A percentile compares a stretch with the other conserved stretches of the same genome.
Evolutionary conservation across 2,797 vertebrate species (phyloP).

Genomic region (Epinephelus awoara): DNA sequence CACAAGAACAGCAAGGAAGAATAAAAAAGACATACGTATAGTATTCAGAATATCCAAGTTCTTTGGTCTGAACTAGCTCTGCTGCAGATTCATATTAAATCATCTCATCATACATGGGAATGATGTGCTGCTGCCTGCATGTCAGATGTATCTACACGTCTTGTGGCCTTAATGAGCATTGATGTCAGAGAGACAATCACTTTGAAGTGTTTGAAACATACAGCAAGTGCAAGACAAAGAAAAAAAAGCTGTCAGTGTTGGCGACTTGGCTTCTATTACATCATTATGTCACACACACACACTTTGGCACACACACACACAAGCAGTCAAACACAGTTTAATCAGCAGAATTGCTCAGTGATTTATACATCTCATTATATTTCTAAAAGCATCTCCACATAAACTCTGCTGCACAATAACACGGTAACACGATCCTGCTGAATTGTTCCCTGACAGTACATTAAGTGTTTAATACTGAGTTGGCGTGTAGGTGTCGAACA

Average conservation of each 20-base stretch:
- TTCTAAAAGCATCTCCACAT: neutral
- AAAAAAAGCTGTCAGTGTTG: neutral
- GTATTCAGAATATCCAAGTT: neutral
- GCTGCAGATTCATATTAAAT: neutral
- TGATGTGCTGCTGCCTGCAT: neutral
- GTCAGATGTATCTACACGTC: neutral
- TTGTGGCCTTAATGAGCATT: conserved; percentile 8
- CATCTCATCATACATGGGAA: neutral
- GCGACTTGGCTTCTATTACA: conserved; percentile 7
- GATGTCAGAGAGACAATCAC: conserved; percentile 14
- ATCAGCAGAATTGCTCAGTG: neutral
- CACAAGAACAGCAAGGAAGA: neutral
- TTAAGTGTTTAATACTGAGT: neutral
- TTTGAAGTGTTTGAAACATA: conserved; percentile 13
- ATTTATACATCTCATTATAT: conserved; percentile 13
- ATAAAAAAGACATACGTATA: neutral
- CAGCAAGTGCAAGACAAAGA: neutral
- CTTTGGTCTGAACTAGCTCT: neutral
- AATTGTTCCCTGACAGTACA: neutral
- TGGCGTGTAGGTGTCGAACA: neutral
- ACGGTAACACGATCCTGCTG: neutral
- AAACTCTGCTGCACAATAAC: neutral
- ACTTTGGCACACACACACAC: neutral
- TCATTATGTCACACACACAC: conserved; percentile 27
- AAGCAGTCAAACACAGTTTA: neutral